These are phyloP conservation scores for Elysia chlorotica DNA, from an alignment of 1,140 invertebrate species.

Conservation along the genomic window DNA sequence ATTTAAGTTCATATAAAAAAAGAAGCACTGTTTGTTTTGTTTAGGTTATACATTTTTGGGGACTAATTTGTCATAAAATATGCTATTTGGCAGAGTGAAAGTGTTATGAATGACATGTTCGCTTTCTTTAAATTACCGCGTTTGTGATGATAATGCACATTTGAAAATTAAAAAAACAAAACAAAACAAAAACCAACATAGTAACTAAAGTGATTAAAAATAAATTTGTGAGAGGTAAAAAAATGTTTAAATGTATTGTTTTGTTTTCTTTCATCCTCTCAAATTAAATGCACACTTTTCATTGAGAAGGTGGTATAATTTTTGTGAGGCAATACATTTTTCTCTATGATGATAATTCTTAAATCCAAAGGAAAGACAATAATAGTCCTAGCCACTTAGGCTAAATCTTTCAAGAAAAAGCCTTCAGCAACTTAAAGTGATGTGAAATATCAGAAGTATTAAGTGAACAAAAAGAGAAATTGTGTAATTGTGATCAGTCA, in stretches of 20 bases:
- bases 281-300: neutral
- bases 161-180: too few relatives aligned
- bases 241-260: slow-evolving; percentile 6
- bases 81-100: neutral
- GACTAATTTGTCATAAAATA: neutral
- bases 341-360: neutral
- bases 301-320: neutral
- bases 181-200: too few relatives aligned
- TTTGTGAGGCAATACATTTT: neutral
- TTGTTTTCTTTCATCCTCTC: slow-evolving; percentile 17
- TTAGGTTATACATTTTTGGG: neutral
- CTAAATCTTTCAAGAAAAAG: too few relatives aligned
- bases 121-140: neutral
- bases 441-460: too few relatives aligned
- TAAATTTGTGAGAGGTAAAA: neutral
- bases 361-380: neutral
- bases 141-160: neutral
- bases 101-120: neutral
- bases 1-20: neutral
- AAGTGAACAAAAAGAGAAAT: too few relatives aligned
- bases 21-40: neutral
- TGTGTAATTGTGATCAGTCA: too few relatives aligned
- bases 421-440: too few relatives aligned
- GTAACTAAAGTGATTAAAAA: neutral
- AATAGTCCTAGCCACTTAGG: too few relatives aligned